phyloP scores from a whole-genome alignment of 2,888 invertebrate species.

The Dicyrtomina minuta region DNA sequence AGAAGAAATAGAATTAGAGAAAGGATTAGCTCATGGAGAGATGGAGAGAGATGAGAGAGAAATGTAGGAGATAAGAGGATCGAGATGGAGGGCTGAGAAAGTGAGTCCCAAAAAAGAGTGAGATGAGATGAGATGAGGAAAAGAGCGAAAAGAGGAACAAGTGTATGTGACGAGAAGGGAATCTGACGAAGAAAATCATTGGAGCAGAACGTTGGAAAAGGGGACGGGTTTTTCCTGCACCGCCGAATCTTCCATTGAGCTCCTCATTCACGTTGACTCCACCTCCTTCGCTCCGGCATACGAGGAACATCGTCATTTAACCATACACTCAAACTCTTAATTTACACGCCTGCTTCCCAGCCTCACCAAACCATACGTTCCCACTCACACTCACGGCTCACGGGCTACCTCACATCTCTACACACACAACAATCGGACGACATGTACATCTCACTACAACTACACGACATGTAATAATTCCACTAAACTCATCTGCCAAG shows the following conservation, averaged over 20 bases:
- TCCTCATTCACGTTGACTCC: constrained; percentile 31
- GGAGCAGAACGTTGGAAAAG: constrained; percentile 43
- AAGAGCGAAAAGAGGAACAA: constrained; percentile 10
- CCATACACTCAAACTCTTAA: constrained; percentile 23
- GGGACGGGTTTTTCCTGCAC: constrained; percentile 35
- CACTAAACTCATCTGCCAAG: too few species aligned
- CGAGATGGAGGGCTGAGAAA: neutral
- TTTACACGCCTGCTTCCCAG: constrained; percentile 22
- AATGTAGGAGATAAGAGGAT: neutral
- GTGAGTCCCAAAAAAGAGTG: constrained; percentile 28
- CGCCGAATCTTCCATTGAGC: constrained; percentile 38
- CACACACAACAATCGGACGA: constrained; percentile 12
- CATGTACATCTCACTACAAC: too few species aligned
- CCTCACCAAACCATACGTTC: neutral
- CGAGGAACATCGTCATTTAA: constrained; percentile 33
- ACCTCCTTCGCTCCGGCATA: constrained; percentile 32
- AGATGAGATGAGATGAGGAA: constrained; percentile 2
- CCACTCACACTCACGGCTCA: neutral
- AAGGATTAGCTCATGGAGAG: too few species aligned
- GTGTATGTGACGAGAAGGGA: constrained; percentile 43
- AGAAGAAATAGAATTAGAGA: too few species aligned
- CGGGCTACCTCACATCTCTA: neutral
- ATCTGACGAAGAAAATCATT: constrained; percentile 44
- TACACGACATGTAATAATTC: too few species aligned
- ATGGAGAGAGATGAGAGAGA: neutral